Base-by-base conservation (phyloP, 2,113 vertebrate species). In the Trematocara marginatum region DNA sequence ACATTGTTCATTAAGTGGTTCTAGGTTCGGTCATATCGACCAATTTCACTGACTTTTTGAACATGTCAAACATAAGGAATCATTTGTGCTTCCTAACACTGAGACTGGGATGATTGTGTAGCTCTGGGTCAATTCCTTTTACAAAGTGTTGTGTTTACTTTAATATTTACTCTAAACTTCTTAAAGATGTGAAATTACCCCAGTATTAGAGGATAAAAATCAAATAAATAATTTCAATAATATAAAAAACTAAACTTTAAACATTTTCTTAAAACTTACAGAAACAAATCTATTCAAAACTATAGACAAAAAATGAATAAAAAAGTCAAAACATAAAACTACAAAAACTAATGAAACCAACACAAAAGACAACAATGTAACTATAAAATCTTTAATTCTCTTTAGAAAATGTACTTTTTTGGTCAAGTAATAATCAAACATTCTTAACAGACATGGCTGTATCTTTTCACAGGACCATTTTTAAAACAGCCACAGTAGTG, bases 301-400 rank as follows among this genome's bases (percentile, higher is more conserved):
- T 23, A 74, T 3, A n/a, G 12, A 71, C 20, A 16, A 47, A 74
- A 61, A 71, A 6, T 10, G 2, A 47, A 74, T 16, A 3, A 11
- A 31, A 74, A 18, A 11, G 9, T 31, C 45, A 47, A 74, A 4
- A 49, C 11, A 45, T 18, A 35, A 64, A 64, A 64, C 59, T 35
- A 64, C 16, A 64, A 64, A 35, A 64, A 64, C 59, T 2, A 47
- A 59, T 20, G 1, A 20, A 53, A 81, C 52, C 4, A 78, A 64
- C 4, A 49, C 4, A 10, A 15, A 7, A 51, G 66, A 57, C 4
- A 80, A 51, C 47, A 5, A 23, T n/a, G 35, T 31, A 79, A 34
- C 9, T 78, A 80, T 6, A 89, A 87, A 69, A 76, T 35, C 1
- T 90, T 93, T 84, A 87, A 78, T 91, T 34, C 2, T 42, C 29